Evolutionary conservation across 2,888 invertebrate genomes (phyloP).

Genomic region (Petrophora chlorosata): DNA sequence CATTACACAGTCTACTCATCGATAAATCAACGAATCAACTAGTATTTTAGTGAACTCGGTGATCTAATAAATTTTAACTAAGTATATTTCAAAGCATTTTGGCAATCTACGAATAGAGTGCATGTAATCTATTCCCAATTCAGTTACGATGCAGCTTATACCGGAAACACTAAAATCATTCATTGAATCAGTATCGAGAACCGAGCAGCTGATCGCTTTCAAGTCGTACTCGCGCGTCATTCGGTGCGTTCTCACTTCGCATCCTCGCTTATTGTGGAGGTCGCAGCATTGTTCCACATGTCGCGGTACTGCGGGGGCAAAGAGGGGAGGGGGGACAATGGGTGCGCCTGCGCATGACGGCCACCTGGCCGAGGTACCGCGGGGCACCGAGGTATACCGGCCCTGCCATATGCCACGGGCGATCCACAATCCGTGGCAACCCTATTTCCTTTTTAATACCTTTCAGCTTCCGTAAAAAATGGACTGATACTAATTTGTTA

Average conservation of each 20-base stretch:
- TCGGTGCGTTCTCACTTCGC: constrained; percentile 20
- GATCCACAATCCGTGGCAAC: constrained; percentile 23
- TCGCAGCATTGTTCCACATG: constrained; percentile 61
- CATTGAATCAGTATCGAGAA: constrained; percentile 6
- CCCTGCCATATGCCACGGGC: constrained; percentile 73
- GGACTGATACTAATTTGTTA: constrained; percentile 16
- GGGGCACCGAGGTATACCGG: constrained; percentile 69
- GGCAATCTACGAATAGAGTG: too few species aligned
- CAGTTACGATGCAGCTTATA: not conserved
- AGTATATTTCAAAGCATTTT: too few species aligned
- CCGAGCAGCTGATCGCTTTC: constrained; percentile 45
- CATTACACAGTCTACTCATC: too few species aligned
- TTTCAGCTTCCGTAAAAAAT: constrained; percentile 20
- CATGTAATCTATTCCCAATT: not conserved
- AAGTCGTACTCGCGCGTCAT: constrained; percentile 22
- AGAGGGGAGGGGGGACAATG: constrained; percentile 59
- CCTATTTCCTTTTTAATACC: constrained; percentile 13
- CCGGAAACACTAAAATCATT: constrained; percentile 9
- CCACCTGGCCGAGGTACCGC: constrained; percentile 64
- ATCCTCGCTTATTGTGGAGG: constrained; percentile 45
- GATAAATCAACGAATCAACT: too few species aligned
- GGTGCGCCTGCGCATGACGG: constrained; percentile 82
- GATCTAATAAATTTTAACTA: too few species aligned
- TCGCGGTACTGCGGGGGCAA: constrained; percentile 48
- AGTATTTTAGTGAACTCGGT: too few species aligned